A percentile compares a stretch with the other conserved stretches of the same genome.
Evolutionary conservation across 2,888 invertebrate genomes (phyloP).

Genomic region (Terebella lapidaria): DNA sequence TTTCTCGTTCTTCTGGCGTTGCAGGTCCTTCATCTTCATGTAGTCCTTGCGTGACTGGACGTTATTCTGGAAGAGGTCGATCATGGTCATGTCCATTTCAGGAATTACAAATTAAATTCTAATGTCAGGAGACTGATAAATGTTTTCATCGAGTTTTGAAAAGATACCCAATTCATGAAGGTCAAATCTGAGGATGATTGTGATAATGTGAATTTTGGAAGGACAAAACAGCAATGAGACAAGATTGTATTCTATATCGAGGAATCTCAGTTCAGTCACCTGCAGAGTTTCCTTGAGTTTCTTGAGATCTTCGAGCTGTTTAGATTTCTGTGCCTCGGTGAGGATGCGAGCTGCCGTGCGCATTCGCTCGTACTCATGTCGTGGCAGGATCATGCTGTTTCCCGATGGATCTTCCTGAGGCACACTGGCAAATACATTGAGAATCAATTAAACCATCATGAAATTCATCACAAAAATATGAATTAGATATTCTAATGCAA

Average conservation of each 20-base stretch:
- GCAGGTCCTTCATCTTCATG: slow-evolving; percentile 47
- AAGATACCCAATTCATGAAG: too few relatives aligned
- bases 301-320: slow-evolving; percentile 30
- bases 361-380: slow-evolving; percentile 42
- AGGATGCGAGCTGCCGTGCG: slow-evolving; percentile 35
- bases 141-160: not conserved
- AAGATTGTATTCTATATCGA: too few relatives aligned
- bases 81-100: not conserved
- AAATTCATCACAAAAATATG: not conserved
- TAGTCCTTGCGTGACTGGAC: slow-evolving; percentile 41
- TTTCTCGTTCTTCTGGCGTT: slow-evolving; percentile 45
- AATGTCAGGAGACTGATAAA: not conserved
- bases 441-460: not conserved
- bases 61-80: slow-evolving; percentile 32
- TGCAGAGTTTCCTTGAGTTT: slow-evolving; percentile 19
- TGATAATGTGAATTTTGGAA: too few relatives aligned
- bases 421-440: slow-evolving; percentile 36
- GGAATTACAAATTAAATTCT: too few relatives aligned
- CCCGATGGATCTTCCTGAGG: slow-evolving; percentile 50
- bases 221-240: too few relatives aligned
- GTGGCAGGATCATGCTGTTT: slow-evolving; percentile 39
- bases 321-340: slow-evolving; percentile 38
- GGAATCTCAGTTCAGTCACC: too few relatives aligned
- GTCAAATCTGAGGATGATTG: too few relatives aligned
- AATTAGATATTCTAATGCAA: too few relatives aligned